Evolutionary conservation across 2,113 vertebrate genomes (phyloP).

Genomic region (Otis tarda): DNA sequence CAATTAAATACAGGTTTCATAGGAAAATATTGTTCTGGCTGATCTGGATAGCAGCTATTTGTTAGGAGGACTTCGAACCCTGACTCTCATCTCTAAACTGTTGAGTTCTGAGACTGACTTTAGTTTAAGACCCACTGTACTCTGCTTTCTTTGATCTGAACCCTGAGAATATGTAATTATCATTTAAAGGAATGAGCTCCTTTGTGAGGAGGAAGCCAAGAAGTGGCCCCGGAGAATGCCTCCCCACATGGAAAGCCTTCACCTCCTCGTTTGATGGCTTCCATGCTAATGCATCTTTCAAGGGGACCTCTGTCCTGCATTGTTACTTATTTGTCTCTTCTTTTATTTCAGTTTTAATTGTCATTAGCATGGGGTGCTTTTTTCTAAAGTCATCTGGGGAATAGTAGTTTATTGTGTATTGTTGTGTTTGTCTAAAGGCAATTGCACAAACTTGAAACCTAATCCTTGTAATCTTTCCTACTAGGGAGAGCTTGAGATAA

Average conservation of each 20-base stretch:
- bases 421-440: conserved; percentile 56
- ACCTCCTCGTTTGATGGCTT: conserved; percentile 4
- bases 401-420: conserved; percentile 52
- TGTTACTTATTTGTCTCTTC: conserved; percentile 34
- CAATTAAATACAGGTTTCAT: not conserved
- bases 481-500: conserved; percentile 40
- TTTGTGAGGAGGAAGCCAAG: not conserved
- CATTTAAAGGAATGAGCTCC: not conserved
- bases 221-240: not conserved
- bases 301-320: conserved; percentile 5
- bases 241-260: not conserved
- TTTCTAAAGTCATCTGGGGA: conserved; percentile 11
- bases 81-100: not conserved
- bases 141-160: conserved; percentile 7
- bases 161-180: not conserved
- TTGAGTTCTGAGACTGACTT: not conserved
- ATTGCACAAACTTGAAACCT: conserved; percentile 53
- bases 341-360: conserved; percentile 53
- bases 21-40: not conserved
- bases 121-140: not conserved
- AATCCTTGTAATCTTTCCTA: conserved; percentile 54
- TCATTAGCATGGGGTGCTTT: not conserved
- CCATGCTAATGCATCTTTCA: conserved; percentile 2
- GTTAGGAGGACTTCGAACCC: not conserved
- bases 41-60: not conserved